These are phyloP conservation scores for Thryonomys swinderianus DNA, from an alignment of 2,113 vertebrate genomes.

Conservation along the genomic window DNA sequence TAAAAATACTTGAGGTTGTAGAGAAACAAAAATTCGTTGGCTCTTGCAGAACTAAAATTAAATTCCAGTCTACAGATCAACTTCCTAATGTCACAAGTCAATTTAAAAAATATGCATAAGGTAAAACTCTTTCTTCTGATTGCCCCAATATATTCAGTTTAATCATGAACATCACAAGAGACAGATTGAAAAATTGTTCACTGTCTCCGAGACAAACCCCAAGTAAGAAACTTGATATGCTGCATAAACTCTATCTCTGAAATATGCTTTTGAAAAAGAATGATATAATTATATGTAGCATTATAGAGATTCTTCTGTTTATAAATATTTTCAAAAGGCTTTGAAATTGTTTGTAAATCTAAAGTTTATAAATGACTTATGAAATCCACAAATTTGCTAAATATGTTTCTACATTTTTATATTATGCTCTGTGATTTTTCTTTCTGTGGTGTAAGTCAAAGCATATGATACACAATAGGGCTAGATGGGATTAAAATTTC, in stretches of 20 bases:
- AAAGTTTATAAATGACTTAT: slow-evolving; percentile 81
- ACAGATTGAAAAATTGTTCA: slow-evolving; percentile 63
- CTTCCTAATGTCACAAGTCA: slow-evolving; percentile 71
- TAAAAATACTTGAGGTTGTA: slow-evolving; percentile 30
- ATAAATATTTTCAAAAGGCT: slow-evolving; percentile 82
- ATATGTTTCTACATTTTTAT: slow-evolving; percentile 73
- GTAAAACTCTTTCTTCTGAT: slow-evolving; percentile 61
- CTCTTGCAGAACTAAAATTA: slow-evolving; percentile 55
- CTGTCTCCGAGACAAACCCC: slow-evolving; percentile 65
- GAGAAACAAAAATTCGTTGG: slow-evolving; percentile 52
- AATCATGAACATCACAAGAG: background rate
- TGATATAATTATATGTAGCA: slow-evolving; percentile 77
- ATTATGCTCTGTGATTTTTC: slow-evolving; percentile 79
- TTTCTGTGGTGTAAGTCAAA: slow-evolving; percentile 78
- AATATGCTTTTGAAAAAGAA: slow-evolving; percentile 70
- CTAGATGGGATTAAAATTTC: slow-evolving; percentile 79
- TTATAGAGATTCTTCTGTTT: slow-evolving; percentile 75
- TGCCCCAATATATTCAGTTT: slow-evolving; percentile 16
- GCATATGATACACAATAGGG: slow-evolving; percentile 78
- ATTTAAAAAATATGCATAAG: slow-evolving; percentile 71
- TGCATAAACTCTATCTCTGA: slow-evolving; percentile 50
- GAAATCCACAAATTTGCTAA: slow-evolving; percentile 82
- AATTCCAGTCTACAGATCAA: slow-evolving; percentile 35
- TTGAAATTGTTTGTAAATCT: slow-evolving; percentile 81
- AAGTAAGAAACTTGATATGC: slow-evolving; percentile 77